These are phyloP conservation scores for Actenoides lindsayi DNA, from an alignment of 2,113 vertebrate genomes.

Conservation along the genomic window DNA sequence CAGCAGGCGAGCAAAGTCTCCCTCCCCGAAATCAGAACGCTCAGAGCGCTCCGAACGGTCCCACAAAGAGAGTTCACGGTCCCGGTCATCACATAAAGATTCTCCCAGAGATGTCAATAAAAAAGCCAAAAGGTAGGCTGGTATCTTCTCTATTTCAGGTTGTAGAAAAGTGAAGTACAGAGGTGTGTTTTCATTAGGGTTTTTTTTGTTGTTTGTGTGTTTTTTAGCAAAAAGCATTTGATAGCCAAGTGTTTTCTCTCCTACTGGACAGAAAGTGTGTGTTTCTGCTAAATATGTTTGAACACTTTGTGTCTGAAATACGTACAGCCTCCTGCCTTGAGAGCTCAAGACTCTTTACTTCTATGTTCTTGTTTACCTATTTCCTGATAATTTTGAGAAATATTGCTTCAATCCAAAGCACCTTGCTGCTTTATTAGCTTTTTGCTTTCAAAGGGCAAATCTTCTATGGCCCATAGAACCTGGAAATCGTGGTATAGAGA, in stretches of 20 bases:
- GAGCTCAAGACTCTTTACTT: neutral
- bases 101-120: constrained; percentile 92
- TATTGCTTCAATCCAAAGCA: neutral
- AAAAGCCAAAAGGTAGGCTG: constrained; percentile 90
- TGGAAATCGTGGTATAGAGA: neutral
- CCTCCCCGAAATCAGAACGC: constrained; percentile 91
- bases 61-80: constrained; percentile 90
- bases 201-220: neutral
- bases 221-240: neutral
- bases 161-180: neutral
- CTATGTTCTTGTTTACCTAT: neutral
- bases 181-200: neutral
- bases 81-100: constrained; percentile 91
- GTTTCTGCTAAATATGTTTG: neutral
- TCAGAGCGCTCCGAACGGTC: constrained; percentile 91
- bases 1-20: constrained; percentile 88
- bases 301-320: neutral
- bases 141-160: neutral
- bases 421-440: neutral
- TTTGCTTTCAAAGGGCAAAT: neutral
- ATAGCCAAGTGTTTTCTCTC: rapidly evolving
- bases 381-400: neutral
- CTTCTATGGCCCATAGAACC: neutral
- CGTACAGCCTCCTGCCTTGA: neutral
- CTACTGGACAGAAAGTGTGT: too few species aligned